phyloP scores from a whole-genome alignment of 2,797 vertebrate genomes.

The Tapera naevia region DNA sequence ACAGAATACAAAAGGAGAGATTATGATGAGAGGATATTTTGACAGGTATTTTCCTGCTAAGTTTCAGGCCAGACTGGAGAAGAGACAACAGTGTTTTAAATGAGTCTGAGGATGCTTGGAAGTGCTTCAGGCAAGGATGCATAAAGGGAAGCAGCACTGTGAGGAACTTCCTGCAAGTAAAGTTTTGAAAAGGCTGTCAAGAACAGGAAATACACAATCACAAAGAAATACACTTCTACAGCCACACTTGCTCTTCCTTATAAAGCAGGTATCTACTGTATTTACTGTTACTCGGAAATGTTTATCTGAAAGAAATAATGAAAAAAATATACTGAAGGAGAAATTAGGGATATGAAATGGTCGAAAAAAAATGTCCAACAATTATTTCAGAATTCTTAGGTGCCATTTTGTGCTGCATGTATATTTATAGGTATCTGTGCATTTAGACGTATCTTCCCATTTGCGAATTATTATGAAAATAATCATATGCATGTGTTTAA shows the following conservation, averaged over 20 bases:
- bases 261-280: background rate
- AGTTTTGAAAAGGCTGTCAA: background rate
- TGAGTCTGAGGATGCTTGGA: background rate
- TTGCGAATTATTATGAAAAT: background rate
- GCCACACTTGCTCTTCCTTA: background rate
- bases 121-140: background rate
- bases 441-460: background rate
- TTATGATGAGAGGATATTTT: background rate
- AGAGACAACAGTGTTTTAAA: background rate
- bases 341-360: background rate
- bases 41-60: background rate
- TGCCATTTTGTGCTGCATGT: background rate
- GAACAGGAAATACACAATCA: background rate
- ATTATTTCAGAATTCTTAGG: background rate
- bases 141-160: background rate
- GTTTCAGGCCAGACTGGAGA: background rate
- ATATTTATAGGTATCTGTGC: background rate
- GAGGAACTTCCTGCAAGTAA: background rate
- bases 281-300: background rate
- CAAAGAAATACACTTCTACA: background rate
- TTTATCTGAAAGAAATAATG: background rate
- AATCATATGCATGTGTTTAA: background rate
- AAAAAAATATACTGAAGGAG: background rate
- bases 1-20: background rate
- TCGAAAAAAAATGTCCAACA: background rate